phyloP scores from a whole-genome alignment of 2,113 vertebrate species.

The Thinocorus orbignyianus region DNA sequence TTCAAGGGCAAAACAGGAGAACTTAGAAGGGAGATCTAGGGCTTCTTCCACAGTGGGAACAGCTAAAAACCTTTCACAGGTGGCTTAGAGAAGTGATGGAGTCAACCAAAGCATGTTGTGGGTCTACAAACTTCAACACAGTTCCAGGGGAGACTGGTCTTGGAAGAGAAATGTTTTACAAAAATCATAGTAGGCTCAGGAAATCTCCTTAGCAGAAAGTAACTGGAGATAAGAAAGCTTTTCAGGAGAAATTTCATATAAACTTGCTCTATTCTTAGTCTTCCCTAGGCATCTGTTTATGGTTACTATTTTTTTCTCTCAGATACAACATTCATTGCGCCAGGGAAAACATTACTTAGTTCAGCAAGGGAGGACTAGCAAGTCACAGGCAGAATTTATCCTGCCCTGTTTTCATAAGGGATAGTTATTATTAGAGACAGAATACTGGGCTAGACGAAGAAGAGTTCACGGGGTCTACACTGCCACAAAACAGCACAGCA shows the following conservation, averaged over 20 bases:
- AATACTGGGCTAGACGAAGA: not conserved
- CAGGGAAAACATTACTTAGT: not conserved
- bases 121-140: not conserved
- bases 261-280: not conserved
- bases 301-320: not conserved
- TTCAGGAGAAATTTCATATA: not conserved
- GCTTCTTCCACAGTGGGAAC: not conserved
- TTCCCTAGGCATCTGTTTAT: not conserved
- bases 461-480: not conserved
- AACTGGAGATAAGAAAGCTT: not conserved
- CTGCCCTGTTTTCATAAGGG: not conserved
- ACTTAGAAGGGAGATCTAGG: not conserved
- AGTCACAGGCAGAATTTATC: not conserved
- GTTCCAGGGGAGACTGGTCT: not conserved
- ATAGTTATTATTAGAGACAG: not conserved
- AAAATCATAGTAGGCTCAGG: not conserved
- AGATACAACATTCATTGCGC: not conserved
- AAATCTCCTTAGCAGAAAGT: not conserved
- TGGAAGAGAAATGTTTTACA: not conserved
- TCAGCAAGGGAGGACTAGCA: not conserved
- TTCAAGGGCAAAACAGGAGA: not conserved
- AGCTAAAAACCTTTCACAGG: not conserved
- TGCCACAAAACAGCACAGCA: not conserved
- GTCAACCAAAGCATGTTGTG: not conserved
- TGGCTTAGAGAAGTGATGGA: not conserved